Evolutionary conservation across 2,888 invertebrate genomes (phyloP).

Genomic region (Heteromurus nitidus): DNA sequence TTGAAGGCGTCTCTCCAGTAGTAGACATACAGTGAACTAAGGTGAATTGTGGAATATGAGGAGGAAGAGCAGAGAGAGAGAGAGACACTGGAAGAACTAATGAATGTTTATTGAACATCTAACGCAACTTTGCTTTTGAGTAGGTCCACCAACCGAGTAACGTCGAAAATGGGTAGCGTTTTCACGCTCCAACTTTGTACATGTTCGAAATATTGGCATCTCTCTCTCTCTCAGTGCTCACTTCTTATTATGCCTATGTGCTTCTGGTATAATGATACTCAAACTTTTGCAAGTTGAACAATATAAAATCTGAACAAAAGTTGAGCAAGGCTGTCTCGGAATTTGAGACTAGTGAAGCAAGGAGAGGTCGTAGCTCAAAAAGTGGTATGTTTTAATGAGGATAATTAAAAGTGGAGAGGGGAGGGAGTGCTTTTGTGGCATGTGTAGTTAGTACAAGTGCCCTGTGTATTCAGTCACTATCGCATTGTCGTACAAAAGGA

Average conservation of each 20-base stretch:
- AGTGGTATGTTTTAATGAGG: constrained; percentile 68
- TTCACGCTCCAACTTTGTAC: neutral
- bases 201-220: neutral
- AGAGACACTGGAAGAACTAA: constrained; percentile 18
- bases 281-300: neutral
- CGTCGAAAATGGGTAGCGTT: neutral
- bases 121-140: constrained; percentile 5
- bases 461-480: neutral
- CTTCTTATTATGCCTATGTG: neutral
- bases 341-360: constrained; percentile 16
- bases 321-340: constrained; percentile 29
- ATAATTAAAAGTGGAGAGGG: constrained; percentile 68
- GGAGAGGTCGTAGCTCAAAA: constrained; percentile 49
- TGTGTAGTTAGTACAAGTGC: constrained; percentile 33
- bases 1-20: no score
- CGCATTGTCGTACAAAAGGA: neutral
- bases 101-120: constrained; percentile 26
- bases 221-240: neutral
- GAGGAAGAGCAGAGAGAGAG: neutral
- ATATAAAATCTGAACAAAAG: constrained; percentile 18
- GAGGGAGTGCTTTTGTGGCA: constrained; percentile 37
- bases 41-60: neutral
- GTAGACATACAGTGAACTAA: neutral
- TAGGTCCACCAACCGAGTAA: neutral
- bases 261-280: constrained; percentile 16